Percentiles rank a stretch among this genome's conserved stretches.
Conservation (phyloP, 2,888 invertebrate species). For the Cepaea hortensis region DNA sequence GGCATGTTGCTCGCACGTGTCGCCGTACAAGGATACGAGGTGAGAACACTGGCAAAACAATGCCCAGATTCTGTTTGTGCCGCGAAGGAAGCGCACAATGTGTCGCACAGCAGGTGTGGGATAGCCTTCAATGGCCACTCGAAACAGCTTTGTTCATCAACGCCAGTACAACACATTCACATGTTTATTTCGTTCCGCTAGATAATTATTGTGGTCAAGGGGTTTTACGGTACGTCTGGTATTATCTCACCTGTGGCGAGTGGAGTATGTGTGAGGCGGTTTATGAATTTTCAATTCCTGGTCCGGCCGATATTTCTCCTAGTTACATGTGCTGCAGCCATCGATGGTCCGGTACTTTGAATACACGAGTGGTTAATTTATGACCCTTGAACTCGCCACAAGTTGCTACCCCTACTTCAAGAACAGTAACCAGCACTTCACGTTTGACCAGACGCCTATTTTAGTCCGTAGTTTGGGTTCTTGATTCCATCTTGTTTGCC, state of each 20-base stretch:
- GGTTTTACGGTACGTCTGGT: too few species aligned
- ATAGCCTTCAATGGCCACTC: not conserved
- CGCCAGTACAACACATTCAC: not conserved
- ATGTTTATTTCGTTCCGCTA: not conserved
- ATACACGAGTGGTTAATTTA: too few species aligned
- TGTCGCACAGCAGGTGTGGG: not conserved
- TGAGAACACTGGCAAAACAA: not conserved
- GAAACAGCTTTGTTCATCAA: not conserved
- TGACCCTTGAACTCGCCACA: not conserved
- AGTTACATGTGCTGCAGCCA: too few species aligned
- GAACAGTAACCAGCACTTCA: not conserved
- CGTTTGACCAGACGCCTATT: not conserved
- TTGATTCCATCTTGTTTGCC: not conserved
- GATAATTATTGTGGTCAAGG: not conserved
- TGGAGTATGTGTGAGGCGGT: too few species aligned
- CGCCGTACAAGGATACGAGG: not conserved
- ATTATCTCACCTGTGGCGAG: too few species aligned
- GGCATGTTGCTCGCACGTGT: slow-evolving; percentile 3
- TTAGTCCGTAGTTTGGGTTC: not conserved
- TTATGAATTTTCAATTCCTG: too few species aligned
- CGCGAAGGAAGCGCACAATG: not conserved
- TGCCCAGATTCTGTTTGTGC: not conserved
- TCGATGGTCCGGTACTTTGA: too few species aligned
- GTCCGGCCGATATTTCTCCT: too few species aligned
- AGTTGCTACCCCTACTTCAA: not conserved